These are phyloP conservation scores for Neosalanx taihuensis DNA, from an alignment of 2,797 vertebrate genomes.

Conservation along the genomic window DNA sequence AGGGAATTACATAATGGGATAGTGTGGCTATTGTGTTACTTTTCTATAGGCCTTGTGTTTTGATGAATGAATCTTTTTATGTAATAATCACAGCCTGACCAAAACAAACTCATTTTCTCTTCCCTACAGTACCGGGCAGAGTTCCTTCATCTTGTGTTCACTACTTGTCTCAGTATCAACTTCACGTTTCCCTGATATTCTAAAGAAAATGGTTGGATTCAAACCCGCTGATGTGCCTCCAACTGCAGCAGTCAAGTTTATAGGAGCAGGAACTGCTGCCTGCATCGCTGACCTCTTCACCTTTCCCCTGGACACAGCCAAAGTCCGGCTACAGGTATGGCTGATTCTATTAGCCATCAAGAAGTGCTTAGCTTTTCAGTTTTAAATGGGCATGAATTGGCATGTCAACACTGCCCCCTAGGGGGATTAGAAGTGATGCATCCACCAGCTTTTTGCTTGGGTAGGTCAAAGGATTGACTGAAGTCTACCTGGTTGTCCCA, in stretches of 20 bases:
- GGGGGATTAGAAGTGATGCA: neutral
- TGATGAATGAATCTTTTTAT: neutral
- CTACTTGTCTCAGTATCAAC: slow-evolving; percentile 29
- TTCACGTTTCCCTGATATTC: slow-evolving; percentile 19
- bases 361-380: neutral
- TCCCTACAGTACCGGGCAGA: slow-evolving; percentile 63
- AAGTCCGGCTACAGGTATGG: slow-evolving; percentile 86
- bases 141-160: slow-evolving; percentile 63
- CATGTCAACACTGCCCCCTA: neutral
- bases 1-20: neutral
- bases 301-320: slow-evolving; percentile 87
- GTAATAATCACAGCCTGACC: neutral
- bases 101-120: slow-evolving; percentile 4
- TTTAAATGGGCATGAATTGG: neutral
- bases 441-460: neutral
- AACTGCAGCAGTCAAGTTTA: slow-evolving; percentile 81
- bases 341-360: neutral
- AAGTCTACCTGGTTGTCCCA: neutral
- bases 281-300: slow-evolving; percentile 88
- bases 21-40: neutral
- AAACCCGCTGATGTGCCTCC: slow-evolving; percentile 80
- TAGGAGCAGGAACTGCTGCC: slow-evolving; percentile 84
- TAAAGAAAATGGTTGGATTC: slow-evolving; percentile 81
- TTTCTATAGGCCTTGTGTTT: neutral
- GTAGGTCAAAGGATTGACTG: too few relatives aligned